These are phyloP conservation scores for Byasa hedistus DNA, from an alignment of 2,888 invertebrate genomes.

Conservation along the genomic window DNA sequence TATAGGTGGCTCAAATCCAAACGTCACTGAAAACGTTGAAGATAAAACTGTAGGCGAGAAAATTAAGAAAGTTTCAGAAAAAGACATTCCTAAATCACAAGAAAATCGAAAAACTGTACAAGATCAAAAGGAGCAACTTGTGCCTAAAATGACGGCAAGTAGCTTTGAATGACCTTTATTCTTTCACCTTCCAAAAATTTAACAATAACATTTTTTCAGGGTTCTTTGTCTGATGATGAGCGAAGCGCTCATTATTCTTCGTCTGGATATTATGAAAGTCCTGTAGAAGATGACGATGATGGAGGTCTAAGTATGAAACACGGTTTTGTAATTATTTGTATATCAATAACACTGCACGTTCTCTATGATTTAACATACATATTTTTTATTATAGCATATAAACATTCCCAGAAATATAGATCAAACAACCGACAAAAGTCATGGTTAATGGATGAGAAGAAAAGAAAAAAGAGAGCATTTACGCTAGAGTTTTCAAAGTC, in stretches of 20 bases:
- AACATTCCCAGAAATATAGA: slow-evolving; percentile 75
- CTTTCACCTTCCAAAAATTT: background rate
- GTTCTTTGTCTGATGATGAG: slow-evolving; percentile 84
- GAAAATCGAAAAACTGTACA: slow-evolving; percentile 47
- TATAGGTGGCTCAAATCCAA: slow-evolving; percentile 72
- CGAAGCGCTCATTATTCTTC: slow-evolving; percentile 86
- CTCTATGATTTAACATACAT: slow-evolving; percentile 16
- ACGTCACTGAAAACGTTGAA: slow-evolving; percentile 58
- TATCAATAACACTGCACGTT: slow-evolving; percentile 24
- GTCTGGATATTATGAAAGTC: slow-evolving; percentile 87
- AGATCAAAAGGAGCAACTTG: slow-evolving; percentile 58
- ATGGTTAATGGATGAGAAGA: slow-evolving; percentile 86
- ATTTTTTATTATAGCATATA: slow-evolving; percentile 61
- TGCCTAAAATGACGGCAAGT: slow-evolving; percentile 68
- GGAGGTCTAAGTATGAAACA: slow-evolving; percentile 70
- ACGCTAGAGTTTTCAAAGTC: slow-evolving; percentile 86
- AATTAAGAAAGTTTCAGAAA: slow-evolving; percentile 51
- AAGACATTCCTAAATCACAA: slow-evolving; percentile 42
- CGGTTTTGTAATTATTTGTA: slow-evolving; percentile 23
- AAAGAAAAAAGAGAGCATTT: slow-evolving; percentile 86
- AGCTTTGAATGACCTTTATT: slow-evolving; percentile 1
- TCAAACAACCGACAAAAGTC: slow-evolving; percentile 65
- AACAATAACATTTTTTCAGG: slow-evolving; percentile 52
- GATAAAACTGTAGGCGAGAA: slow-evolving; percentile 58
- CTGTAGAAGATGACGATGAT: slow-evolving; percentile 83